Evolutionary conservation across 2,888 invertebrate species (phyloP).

Genomic region (Tipula confusa): DNA sequence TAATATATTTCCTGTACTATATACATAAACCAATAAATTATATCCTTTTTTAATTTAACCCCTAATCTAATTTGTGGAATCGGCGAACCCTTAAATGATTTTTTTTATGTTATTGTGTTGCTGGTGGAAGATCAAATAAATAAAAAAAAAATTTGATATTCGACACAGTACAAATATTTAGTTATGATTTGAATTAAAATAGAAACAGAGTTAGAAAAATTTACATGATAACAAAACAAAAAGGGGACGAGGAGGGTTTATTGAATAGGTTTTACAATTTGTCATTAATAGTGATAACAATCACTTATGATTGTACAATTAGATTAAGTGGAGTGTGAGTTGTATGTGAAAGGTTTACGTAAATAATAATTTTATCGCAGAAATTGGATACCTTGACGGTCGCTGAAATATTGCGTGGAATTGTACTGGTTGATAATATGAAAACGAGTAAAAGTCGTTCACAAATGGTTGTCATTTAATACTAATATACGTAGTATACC

Average conservation of each 20-base stretch:
- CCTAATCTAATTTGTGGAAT: conserved; percentile 3
- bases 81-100: conserved; percentile 3
- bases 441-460: too few relatives aligned
- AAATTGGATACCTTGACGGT: too few relatives aligned
- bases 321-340: too few relatives aligned
- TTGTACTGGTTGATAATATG: too few relatives aligned
- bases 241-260: not conserved
- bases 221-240: not conserved
- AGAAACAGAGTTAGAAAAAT: not conserved
- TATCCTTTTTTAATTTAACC: not conserved
- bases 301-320: not conserved
- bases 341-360: too few relatives aligned
- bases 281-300: not conserved
- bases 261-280: not conserved
- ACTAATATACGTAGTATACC: too few relatives aligned
- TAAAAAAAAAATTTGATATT: not conserved
- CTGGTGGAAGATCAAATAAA: not conserved
- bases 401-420: too few relatives aligned
- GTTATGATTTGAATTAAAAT: not conserved
- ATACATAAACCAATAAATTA: not conserved
- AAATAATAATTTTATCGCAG: too few relatives aligned
- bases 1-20: not conserved
- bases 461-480: too few relatives aligned
- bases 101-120: not conserved
- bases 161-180: not conserved